A percentile compares a stretch with the other conserved stretches of the same genome.
phyloP scores from a whole-genome alignment of 2,113 vertebrate genomes.

The Corydoras maculifer region DNA sequence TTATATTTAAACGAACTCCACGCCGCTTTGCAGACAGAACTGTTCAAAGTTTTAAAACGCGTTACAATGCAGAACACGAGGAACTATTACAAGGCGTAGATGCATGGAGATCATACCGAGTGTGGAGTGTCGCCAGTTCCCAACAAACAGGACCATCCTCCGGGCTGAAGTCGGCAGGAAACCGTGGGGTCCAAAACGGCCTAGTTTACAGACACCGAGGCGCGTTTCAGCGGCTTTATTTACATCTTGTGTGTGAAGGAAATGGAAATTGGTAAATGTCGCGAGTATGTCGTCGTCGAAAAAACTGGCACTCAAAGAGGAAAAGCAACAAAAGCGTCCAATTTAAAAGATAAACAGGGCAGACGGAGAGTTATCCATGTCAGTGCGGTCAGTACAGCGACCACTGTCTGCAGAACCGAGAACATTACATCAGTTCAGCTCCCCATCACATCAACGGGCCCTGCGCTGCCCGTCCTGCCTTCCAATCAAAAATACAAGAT shows the following conservation, averaged over 20 bases:
- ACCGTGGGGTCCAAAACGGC: conserved; percentile 55
- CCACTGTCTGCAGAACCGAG: conserved; percentile 50
- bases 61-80: conserved; percentile 7
- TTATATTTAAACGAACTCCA: too few species aligned
- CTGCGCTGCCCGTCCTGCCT: not conserved
- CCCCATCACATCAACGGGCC: conserved; percentile 20
- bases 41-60: too few species aligned
- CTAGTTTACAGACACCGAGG: conserved; percentile 56
- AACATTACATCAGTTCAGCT: conserved; percentile 54
- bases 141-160: conserved; percentile 45
- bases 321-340: conserved; percentile 46
- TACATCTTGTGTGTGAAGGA: conserved; percentile 46
- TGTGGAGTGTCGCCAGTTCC: conserved; percentile 31
- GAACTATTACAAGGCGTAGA: not conserved
- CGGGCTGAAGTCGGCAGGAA: conserved; percentile 53
- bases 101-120: conserved; percentile 51
- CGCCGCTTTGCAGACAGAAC: not conserved
- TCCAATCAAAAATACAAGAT: not conserved
- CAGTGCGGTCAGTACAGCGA: conserved; percentile 57
- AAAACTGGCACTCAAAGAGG: conserved; percentile 23
- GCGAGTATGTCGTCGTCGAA: conserved; percentile 1
- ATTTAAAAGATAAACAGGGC: conserved; percentile 43
- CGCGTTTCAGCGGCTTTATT: conserved; percentile 42
- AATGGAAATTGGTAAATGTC: conserved; percentile 8
- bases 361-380: conserved; percentile 61